Percentiles rank a stretch among this genome's conserved stretches.
phyloP scores from a whole-genome alignment of 1,140 invertebrate species.

The Pseudomyrmex flavicornis region DNA sequence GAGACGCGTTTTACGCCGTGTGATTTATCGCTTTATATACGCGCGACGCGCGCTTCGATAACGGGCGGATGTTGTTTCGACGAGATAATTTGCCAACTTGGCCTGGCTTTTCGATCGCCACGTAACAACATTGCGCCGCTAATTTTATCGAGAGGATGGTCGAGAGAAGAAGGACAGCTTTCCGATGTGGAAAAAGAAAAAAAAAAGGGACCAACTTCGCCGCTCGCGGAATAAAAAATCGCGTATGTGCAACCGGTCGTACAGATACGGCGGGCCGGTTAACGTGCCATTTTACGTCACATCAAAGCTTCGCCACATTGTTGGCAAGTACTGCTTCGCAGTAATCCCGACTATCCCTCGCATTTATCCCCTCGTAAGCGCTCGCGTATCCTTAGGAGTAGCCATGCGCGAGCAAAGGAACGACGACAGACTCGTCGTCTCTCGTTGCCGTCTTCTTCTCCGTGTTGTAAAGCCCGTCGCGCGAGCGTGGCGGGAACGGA shows the following conservation, averaged over 20 bases:
- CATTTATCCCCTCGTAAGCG: slow-evolving; percentile 17
- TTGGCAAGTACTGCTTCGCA: slow-evolving; percentile 77
- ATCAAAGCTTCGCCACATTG: slow-evolving; percentile 83
- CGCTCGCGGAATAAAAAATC: slow-evolving; percentile 68
- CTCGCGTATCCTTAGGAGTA: slow-evolving; percentile 4
- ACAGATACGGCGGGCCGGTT: slow-evolving; percentile 68
- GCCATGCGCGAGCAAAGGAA: slow-evolving; percentile 51
- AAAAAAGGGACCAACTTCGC: not conserved
- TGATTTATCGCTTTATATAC: slow-evolving; percentile 50
- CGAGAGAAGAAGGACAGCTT: not conserved
- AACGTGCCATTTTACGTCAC: slow-evolving; percentile 80
- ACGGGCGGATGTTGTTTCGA: slow-evolving; percentile 28
- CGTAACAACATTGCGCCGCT: too few relatives aligned
- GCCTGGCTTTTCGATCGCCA: not conserved
- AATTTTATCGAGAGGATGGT: too few relatives aligned
- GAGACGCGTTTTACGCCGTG: not conserved
- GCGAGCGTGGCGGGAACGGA: slow-evolving; percentile 46
- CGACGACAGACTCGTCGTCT: slow-evolving; percentile 39
- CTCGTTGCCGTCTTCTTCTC: slow-evolving; percentile 9
- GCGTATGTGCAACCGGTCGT: slow-evolving; percentile 53
- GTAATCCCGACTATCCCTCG: slow-evolving; percentile 29
- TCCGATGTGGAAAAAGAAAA: not conserved
- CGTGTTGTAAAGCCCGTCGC: not conserved
- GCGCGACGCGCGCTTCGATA: slow-evolving; percentile 11
- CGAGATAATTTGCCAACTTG: slow-evolving; percentile 49